Base-by-base conservation (phyloP, 2,888 invertebrate genomes). In the Anoplius nigerrimus region DNA sequence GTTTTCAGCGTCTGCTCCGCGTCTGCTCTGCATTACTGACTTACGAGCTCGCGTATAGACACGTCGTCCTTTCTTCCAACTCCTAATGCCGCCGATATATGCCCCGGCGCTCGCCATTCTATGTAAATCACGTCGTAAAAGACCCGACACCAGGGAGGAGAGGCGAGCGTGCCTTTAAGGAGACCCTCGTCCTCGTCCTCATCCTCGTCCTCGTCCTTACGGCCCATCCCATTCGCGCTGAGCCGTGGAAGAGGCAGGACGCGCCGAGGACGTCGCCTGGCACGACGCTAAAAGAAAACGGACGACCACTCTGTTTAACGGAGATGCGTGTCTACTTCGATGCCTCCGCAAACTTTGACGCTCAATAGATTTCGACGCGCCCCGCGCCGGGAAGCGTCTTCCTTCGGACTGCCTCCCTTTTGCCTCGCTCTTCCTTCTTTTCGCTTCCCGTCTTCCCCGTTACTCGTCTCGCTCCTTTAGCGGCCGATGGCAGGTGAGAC, bases 1-100 rank as follows among this genome's bases (percentile, higher is more conserved):
- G 88, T 86, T 88, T 88, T 88, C 87, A 87, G 82, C 87, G 88
- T 88, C 86, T 87, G 86, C 82, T 84, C 77, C 83, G 84, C 84
- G 88, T 87, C 88, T 87, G 86, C 84, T 85, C 85, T 81, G 87
- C 85, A 87, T 88, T 87, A 86, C 85, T 82, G 83, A 81, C 83
- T 82, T 83, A 79, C 84, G 83, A 81, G 80, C 75, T 71, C 75
- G 77, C 72, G 69, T 74, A 75, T 71, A 70, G 76, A 75, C 72
- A 74, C 77, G 72, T 70, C 74, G 79, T 75, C 66, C 71, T 73
- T 70, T 13, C 53, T 46, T 24, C 27, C 54, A 59, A 54, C 62
- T 11, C 51, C 54, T 80, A 82, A 82, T 79, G 77, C 80, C 74
- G 76, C 79, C 74, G 80, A 80, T 82, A 69, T 77, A 79, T 75